These are phyloP conservation scores for Ophioninae sp. DNA, from an alignment of 2,888 invertebrate species.

Conservation along the genomic window DNA sequence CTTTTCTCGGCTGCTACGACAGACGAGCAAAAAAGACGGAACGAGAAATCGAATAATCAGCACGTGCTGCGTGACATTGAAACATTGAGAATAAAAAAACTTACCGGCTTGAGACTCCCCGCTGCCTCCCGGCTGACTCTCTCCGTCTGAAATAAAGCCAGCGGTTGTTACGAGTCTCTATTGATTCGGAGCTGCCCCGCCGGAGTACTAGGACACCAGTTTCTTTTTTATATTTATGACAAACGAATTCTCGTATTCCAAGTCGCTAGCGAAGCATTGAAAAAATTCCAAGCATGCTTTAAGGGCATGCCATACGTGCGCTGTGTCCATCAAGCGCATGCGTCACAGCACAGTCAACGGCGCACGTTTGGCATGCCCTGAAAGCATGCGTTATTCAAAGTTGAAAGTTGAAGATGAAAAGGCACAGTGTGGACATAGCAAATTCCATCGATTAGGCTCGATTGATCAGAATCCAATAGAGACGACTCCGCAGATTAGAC, in stretches of 20 bases:
- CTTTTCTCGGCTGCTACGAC: constrained; percentile 50
- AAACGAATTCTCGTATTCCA: background rate
- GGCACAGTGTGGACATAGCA: too few species aligned
- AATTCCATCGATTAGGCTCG: background rate
- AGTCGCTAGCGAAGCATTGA: background rate
- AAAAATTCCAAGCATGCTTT: background rate
- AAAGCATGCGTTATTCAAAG: too few species aligned
- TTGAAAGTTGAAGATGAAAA: too few species aligned
- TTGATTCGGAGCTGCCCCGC: background rate
- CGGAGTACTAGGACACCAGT: background rate
- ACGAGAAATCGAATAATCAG: background rate
- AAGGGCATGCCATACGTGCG: too few species aligned
- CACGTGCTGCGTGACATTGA: constrained; percentile 61
- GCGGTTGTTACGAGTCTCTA: constrained; percentile 2
- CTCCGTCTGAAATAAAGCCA: constrained; percentile 70
- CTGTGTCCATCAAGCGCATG: too few species aligned
- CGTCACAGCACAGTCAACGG: too few species aligned
- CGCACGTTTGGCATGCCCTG: too few species aligned
- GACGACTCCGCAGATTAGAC: background rate
- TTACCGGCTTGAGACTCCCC: constrained; percentile 76
- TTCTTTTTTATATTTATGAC: background rate
- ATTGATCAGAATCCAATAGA: background rate
- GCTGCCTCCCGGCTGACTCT: constrained; percentile 74
- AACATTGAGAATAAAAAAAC: constrained; percentile 58
- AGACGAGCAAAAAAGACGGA: background rate